These are phyloP conservation scores for Cryptoblepharus egeriae DNA, from an alignment of 2,797 vertebrate species.

Conservation along the genomic window DNA sequence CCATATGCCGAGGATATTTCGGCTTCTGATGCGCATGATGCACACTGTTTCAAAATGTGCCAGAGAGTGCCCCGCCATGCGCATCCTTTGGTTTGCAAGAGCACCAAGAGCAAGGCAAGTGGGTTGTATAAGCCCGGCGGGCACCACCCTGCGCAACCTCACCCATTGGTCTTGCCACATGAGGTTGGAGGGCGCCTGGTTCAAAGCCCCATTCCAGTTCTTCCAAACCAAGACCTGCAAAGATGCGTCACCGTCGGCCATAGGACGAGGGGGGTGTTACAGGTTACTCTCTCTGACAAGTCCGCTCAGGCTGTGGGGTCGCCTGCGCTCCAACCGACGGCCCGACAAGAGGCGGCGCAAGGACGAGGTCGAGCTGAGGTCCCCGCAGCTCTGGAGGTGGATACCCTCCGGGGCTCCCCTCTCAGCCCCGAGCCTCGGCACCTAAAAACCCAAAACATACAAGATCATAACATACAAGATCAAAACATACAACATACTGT, in stretches of 20 bases:
- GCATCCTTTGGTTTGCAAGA: too few species aligned
- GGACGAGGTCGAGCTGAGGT: slow-evolving; percentile 90
- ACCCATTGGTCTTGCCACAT: neutral
- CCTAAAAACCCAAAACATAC: slow-evolving; percentile 47
- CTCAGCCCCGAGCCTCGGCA: slow-evolving; percentile 39
- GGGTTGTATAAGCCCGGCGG: too few species aligned
- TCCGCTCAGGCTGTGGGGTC: slow-evolving; percentile 84
- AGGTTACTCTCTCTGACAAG: slow-evolving; percentile 87
- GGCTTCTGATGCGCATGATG: accelerated
- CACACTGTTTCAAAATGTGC: neutral
- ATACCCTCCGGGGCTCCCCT: slow-evolving; percentile 80
- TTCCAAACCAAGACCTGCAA: neutral
- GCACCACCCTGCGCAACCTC: too few species aligned
- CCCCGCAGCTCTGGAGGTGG: slow-evolving; percentile 93
- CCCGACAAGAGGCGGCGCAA: slow-evolving; percentile 83
- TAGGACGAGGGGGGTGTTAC: slow-evolving; percentile 63
- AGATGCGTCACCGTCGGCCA: too few species aligned
- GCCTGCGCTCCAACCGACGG: slow-evolving; percentile 75
- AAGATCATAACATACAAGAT: neutral
- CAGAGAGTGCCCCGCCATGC: too few species aligned
- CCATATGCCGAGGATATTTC: neutral
- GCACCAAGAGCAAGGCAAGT: too few species aligned
- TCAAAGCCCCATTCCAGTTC: neutral
- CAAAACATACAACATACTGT: neutral
- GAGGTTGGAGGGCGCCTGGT: neutral